Percentiles rank a stretch among this genome's conserved stretches.
These are phyloP conservation scores for Columbina picui DNA, from an alignment of 2,113 vertebrate species.

Conservation along the genomic window DNA sequence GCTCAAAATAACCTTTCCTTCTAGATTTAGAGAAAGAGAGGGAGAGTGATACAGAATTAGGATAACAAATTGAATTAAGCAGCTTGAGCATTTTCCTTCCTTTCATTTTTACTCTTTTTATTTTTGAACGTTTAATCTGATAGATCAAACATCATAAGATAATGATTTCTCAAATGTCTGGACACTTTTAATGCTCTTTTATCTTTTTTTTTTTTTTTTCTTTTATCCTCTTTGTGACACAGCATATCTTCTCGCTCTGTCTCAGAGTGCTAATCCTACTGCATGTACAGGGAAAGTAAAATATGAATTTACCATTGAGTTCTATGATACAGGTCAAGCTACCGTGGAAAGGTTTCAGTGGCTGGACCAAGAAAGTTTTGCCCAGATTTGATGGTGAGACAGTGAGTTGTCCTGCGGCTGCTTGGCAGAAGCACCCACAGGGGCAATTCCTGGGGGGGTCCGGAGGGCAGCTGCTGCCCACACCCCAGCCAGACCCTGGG, in stretches of 20 bases:
- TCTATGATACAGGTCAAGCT: not conserved
- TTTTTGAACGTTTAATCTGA: not conserved
- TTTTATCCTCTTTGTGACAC: not conserved
- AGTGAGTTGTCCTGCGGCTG: not conserved
- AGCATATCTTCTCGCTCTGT: not conserved
- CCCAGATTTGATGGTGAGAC: not conserved
- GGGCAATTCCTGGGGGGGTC: not conserved
- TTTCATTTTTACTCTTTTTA: not conserved
- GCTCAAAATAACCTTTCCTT: constrained; percentile 8
- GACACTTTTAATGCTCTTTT: not conserved
- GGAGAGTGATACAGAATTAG: not conserved
- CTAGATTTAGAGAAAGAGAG: not conserved
- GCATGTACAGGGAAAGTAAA: not conserved
- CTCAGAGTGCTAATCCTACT: not conserved
- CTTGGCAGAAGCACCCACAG: not conserved
- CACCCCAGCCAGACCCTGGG: accelerated
- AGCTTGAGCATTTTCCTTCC: not conserved
- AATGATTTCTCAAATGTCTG: constrained; percentile 12
- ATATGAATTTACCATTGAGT: not conserved
- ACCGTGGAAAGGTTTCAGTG: not conserved
- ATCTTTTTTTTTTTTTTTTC: not conserved
- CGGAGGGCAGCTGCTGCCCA: not conserved
- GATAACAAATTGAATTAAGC: not conserved
- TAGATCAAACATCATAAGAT: not conserved
- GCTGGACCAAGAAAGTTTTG: not conserved